phyloP scores from a whole-genome alignment of 2,888 invertebrate species.

The Crossocerus cetratus region DNA sequence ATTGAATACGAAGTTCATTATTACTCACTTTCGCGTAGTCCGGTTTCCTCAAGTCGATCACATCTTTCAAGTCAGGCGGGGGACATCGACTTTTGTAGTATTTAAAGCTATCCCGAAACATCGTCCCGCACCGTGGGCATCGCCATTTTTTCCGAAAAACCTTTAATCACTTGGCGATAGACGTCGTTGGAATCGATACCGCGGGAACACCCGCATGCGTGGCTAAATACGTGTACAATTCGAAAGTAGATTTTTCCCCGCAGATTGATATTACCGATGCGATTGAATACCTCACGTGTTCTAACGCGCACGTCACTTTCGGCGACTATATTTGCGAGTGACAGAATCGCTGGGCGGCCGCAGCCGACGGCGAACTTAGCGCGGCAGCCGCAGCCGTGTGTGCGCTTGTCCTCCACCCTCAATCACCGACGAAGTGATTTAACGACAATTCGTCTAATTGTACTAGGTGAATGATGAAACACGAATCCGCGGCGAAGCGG shows the following conservation, averaged over 20 bases:
- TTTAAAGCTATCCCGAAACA: conserved; percentile 87
- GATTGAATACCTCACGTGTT: conserved; percentile 32
- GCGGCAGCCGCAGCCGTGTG: too few relatives aligned
- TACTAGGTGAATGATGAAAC: conserved; percentile 18
- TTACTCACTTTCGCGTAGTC: conserved; percentile 56
- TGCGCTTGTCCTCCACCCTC: background rate
- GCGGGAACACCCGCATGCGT: background rate
- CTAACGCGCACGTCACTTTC: conserved; percentile 41
- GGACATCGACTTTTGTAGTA: conserved; percentile 86
- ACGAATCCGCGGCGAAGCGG: conserved; percentile 20
- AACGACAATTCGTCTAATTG: conserved; percentile 1
- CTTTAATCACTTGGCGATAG: background rate
- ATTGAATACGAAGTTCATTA: background rate
- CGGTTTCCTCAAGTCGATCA: conserved; percentile 79
- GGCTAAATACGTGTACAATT: conserved; percentile 23
- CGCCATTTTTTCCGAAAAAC: conserved; percentile 50
- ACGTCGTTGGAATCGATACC: conserved; percentile 7
- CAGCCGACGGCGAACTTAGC: conserved; percentile 5
- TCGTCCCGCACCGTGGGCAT: conserved; percentile 58
- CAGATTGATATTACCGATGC: conserved; percentile 30
- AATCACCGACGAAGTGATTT: background rate
- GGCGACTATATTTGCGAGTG: conserved; percentile 11
- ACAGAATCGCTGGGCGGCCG: conserved; percentile 28
- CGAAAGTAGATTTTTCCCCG: conserved; percentile 43
- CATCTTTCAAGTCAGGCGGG: conserved; percentile 81